phyloP scores from a whole-genome alignment of 92 coral and sea anemone genomes.

The Ricordea florida region DNA sequence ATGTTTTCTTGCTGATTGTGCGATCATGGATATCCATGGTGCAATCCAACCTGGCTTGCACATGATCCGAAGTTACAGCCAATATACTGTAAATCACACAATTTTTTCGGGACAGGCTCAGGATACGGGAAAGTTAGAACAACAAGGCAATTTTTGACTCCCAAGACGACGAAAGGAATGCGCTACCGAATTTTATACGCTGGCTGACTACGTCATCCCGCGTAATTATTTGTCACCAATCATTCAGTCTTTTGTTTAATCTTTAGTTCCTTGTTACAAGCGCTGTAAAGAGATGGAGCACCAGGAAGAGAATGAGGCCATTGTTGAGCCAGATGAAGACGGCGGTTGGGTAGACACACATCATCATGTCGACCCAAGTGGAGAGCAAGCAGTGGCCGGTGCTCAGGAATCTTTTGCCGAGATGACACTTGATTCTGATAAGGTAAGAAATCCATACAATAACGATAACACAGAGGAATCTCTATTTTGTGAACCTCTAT shows the following conservation, averaged over 20 bases:
- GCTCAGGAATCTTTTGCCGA: slow-evolving; percentile 89
- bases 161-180: too few relatives aligned
- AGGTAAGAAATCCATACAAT: slow-evolving; percentile 60
- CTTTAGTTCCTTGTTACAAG: slow-evolving; percentile 93
- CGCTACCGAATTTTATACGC: too few relatives aligned
- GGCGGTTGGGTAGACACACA: slow-evolving; percentile 99
- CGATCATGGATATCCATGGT: too few relatives aligned
- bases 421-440: slow-evolving; percentile 94
- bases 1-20: too few relatives aligned
- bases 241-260: neutral
- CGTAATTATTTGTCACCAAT: neutral
- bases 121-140: too few relatives aligned
- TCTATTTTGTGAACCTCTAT: neutral
- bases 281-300: slow-evolving; percentile 99
- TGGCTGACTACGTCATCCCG: too few relatives aligned
- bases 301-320: slow-evolving; percentile 95
- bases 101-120: too few relatives aligned
- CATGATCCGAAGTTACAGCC: too few relatives aligned
- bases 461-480: too few relatives aligned
- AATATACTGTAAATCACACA: too few relatives aligned
- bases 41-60: too few relatives aligned
- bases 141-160: too few relatives aligned
- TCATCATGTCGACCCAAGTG: slow-evolving; percentile 88
- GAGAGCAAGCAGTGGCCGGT: slow-evolving; percentile 68
- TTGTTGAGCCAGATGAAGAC: slow-evolving; percentile 98